These are phyloP conservation scores for Lycocorax pyrrhopterus DNA, from an alignment of 2,113 vertebrate genomes.

Conservation along the genomic window DNA sequence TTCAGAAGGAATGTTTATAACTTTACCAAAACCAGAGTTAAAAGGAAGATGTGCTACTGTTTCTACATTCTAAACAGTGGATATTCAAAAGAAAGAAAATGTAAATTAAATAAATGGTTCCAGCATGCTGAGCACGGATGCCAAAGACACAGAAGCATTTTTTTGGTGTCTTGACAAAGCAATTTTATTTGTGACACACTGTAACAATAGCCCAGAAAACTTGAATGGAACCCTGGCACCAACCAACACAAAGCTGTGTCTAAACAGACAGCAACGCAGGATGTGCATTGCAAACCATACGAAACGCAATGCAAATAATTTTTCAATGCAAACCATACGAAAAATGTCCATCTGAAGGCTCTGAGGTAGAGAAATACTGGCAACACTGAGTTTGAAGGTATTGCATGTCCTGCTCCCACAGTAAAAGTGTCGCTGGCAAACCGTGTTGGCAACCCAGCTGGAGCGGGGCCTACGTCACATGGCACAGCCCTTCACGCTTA, in stretches of 20 bases:
- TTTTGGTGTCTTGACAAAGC: neutral
- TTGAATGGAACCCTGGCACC: neutral
- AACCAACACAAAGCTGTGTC: neutral
- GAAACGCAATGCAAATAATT: neutral
- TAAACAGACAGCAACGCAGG: neutral
- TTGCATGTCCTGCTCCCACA: neutral
- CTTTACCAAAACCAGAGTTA: neutral
- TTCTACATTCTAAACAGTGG: neutral
- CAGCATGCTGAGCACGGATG: neutral
- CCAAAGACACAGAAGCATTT: conserved; percentile 32
- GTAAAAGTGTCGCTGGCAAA: fast-evolving
- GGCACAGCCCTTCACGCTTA: neutral
- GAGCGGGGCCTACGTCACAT: neutral
- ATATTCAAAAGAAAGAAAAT: neutral
- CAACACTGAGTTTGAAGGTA: neutral
- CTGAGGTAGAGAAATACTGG: neutral
- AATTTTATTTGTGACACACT: neutral
- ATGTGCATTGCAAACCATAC: neutral
- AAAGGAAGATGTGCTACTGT: conserved; percentile 4
- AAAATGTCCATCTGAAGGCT: neutral
- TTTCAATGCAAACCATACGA: neutral
- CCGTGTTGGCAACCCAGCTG: neutral
- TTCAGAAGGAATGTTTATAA: neutral
- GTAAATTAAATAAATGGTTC: neutral
- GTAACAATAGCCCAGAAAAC: neutral